Base-by-base conservation (phyloP, 1,140 invertebrate genomes). In the Aphelinus certus region DNA sequence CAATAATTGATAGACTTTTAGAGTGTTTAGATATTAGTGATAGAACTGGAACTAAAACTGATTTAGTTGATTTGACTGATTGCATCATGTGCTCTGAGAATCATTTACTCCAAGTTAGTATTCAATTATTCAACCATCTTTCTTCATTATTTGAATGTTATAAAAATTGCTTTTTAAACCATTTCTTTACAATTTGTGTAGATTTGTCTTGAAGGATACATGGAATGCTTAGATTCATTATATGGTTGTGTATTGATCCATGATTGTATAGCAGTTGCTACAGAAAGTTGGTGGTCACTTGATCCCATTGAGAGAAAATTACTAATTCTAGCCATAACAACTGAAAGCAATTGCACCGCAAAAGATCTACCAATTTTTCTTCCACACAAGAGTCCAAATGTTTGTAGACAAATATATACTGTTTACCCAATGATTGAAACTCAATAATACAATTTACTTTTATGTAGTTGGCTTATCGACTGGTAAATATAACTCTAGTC, bases 361-460 rank as follows among this genome's bases (percentile, higher is more conserved):
- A 88, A 92, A 78, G 95, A 96, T 85, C 89, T 95, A 56, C 92
- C 95, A 6, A 91, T 96, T 6, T 97, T 94, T 88, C 87, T 96
- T 48, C 95, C 95, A 5, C 89, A 92, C 60, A 95, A 92, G 84
- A 96, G 95, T 84, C 94, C 95, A 51, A 93, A 92, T 83, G 94
- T 95, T 89, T 90, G 88, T 76, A 67, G 3, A 26, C 26, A 26
- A 26, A 10, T 3, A 53, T 53, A 56, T 62, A 56, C 10, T 55
- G 47, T 5, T 71, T 71, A 70, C 58, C 58, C 65, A 53, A 58
- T 48, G 45, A 62, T 68, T 64, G 7, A 45, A n/a, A 62, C 58
- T 26, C 26, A 26, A 26, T 60, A 46, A 66, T 7, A 60, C 51
- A 56, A 49, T 53, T 53, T 49, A 62, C 9, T 60, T 3, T 58